A percentile compares a stretch with the other conserved stretches of the same genome.
phyloP scores from a whole-genome alignment of 2,888 invertebrate species.

The Hyles lineata region DNA sequence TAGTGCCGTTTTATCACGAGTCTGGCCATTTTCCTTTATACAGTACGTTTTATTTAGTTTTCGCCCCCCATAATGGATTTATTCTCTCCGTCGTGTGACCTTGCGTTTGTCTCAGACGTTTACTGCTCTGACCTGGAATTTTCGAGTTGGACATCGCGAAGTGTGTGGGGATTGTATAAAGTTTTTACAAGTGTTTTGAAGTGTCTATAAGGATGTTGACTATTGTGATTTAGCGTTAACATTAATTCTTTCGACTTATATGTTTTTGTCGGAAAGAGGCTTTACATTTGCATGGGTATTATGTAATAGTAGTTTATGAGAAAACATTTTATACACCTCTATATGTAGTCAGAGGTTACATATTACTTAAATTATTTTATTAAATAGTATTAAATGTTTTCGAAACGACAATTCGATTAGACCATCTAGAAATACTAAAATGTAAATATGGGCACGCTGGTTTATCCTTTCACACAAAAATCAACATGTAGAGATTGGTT shows the following conservation, averaged over 20 bases:
- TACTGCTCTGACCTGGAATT: constrained; percentile 31
- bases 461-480: no score
- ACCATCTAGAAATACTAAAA: no score
- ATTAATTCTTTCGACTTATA: not conserved
- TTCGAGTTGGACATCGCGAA: not conserved
- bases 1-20: constrained; percentile 61
- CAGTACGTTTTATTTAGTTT: constrained; percentile 81
- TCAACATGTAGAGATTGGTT: no score
- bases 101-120: constrained; percentile 50
- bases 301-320: no score
- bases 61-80: constrained; percentile 76
- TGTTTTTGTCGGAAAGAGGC: not conserved
- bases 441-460: no score
- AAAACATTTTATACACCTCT: no score
- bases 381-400: no score
- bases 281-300: no score
- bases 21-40: constrained; percentile 62
- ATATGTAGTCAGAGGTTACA: no score
- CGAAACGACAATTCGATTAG: no score
- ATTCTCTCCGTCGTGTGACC: constrained; percentile 73
- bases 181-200: constrained; percentile 28
- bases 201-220: not conserved
- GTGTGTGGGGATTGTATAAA: constrained; percentile 14
- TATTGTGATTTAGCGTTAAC: not conserved
- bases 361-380: no score